Base-by-base conservation (phyloP, 1,140 invertebrate species). In the Aphelenchoides avenae region DNA sequence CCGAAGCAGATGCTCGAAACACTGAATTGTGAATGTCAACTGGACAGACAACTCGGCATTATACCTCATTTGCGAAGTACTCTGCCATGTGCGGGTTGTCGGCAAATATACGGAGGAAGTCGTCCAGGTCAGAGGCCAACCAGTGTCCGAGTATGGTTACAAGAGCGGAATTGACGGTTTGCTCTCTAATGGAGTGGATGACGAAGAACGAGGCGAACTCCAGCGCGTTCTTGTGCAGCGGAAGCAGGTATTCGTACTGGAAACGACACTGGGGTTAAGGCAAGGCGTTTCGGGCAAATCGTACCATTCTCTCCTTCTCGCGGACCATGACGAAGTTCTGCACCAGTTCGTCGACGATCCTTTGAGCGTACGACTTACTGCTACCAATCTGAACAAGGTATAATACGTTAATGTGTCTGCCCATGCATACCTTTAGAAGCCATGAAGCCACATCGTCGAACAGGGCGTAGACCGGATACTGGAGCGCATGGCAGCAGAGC, bases 291-390 rank as follows among this genome's bases (percentile, higher is more conserved):
- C n/a, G n/a, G n/a, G n/a, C n/a, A n/a, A n/a, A n/a, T n/a, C 39
- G 34, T 46, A 46, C 43, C 43, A 46, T 46, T 46, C 24, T 46
- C 27, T 46, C 11, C n/a, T 46, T 15, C 43, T 46, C 43, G 5
- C 26, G 43, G 15, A 46, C 34, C 3, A 20, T n/a, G n/a, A 46
- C 34, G 26, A 46, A 46, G 11, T 46, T 46, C 26, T 46, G 26
- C n/a, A 46, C 3, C 3, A 46, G 43, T 13, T 46, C 43, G n/a
- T 30, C 43, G 34, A 46, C n/a, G 11, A 46, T n/a, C 43, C n/a
- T 15, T 3, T 46, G 26, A 3, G 43, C 43, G n/a, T 46, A 46
- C 34, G 43, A 5, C 26, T 46, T 46, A 4, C n/a, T 30, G 34
- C 43, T 46, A n/a, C 15, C 43, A n/a, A 46, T 30, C 43, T 46